Evolutionary conservation across 1,140 invertebrate species (phyloP).

Genomic region (Nebria ingens): DNA sequence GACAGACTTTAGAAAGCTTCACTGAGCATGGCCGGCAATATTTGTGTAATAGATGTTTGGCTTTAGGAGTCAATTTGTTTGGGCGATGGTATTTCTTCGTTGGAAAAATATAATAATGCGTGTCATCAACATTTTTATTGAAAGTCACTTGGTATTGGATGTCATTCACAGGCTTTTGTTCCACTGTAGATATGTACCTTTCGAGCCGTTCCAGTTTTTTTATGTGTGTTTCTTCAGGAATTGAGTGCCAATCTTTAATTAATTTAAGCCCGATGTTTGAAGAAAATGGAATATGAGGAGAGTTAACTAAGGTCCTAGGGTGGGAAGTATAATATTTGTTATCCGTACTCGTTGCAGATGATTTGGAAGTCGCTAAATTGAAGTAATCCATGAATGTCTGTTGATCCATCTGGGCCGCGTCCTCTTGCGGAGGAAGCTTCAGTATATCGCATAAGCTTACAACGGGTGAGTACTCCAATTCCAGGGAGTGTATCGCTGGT

Average conservation of each 20-base stretch:
- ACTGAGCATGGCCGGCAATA: neutral
- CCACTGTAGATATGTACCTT: too few species aligned
- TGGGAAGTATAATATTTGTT: neutral
- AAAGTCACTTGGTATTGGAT: neutral
- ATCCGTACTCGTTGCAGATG: neutral
- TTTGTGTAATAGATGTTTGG: neutral
- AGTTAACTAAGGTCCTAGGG: neutral
- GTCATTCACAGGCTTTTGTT: too few species aligned
- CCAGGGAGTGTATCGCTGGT: neutral
- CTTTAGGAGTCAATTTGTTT: neutral
- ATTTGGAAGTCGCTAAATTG: neutral
- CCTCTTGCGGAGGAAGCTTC: neutral
- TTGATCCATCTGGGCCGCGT: neutral
- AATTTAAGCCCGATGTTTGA: neutral
- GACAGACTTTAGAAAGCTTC: neutral
- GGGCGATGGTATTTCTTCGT: neutral
- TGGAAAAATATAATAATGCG: neutral
- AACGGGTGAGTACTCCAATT: neutral
- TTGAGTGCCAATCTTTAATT: neutral
- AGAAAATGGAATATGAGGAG: neutral
- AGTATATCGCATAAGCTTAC: neutral
- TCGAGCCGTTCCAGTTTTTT: neutral
- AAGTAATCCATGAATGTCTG: neutral
- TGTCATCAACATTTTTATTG: neutral
- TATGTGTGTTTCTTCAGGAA: neutral